These are phyloP conservation scores for Andrena minutula DNA, from an alignment of 2,888 invertebrate species.

Conservation along the genomic window DNA sequence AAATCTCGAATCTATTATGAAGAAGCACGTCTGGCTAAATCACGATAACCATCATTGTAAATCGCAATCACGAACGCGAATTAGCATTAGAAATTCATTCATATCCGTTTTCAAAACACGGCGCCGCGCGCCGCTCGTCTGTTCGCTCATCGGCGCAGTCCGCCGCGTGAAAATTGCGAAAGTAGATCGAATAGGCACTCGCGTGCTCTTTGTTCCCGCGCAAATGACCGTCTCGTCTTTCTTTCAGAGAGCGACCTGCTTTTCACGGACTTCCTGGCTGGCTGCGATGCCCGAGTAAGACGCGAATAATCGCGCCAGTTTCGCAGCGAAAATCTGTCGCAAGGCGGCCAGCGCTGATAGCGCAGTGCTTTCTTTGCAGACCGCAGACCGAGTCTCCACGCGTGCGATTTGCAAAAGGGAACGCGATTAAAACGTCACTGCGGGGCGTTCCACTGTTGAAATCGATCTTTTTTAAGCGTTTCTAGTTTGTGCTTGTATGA, in stretches of 20 bases:
- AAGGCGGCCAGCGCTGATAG: background rate
- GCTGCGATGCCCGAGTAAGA: background rate
- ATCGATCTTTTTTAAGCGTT: too few relatives aligned
- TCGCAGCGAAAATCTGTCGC: conserved; percentile 17
- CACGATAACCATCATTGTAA: too few relatives aligned
- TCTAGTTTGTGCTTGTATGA: too few relatives aligned
- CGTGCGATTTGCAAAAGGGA: too few relatives aligned
- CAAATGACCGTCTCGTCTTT: background rate
- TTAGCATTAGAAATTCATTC: background rate
- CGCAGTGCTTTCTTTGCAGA: background rate
- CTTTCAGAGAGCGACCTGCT: conserved; percentile 27
- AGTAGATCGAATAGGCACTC: conserved; percentile 13
- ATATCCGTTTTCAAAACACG: background rate
- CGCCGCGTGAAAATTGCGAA: background rate
- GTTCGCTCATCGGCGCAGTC: background rate
- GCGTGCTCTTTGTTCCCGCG: conserved; percentile 19
- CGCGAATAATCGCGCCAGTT: conserved; percentile 22
- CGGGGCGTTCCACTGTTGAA: too few relatives aligned
- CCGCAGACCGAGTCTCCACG: too few relatives aligned
- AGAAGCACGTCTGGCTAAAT: background rate
- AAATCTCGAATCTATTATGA: background rate
- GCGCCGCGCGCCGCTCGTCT: background rate
- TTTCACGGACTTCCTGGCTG: conserved; percentile 43
- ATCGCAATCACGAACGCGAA: too few relatives aligned
- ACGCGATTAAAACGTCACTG: too few relatives aligned